Conservation (phyloP, 2,113 vertebrate genomes). For the Alligator mississippiensis region DNA sequence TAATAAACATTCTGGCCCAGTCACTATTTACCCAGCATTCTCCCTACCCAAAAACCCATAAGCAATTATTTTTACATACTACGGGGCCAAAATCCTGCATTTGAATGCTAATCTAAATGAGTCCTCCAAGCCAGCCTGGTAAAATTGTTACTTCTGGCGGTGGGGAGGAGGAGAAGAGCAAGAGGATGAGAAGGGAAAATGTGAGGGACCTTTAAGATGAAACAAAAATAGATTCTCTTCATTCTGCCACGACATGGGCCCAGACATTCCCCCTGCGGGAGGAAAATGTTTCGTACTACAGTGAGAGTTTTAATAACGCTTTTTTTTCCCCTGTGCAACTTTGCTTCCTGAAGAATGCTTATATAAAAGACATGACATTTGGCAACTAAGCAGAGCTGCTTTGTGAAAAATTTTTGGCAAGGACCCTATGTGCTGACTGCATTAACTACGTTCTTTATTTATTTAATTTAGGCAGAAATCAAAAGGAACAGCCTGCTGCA, state of each 20-base stretch:
- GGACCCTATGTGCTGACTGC: conserved; percentile 47
- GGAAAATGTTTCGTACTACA: conserved; percentile 53
- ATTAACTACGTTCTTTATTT: conserved; percentile 40
- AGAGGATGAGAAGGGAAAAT: not conserved
- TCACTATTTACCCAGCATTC: conserved; percentile 28
- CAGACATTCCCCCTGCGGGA: conserved; percentile 53
- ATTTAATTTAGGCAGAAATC: conserved; percentile 46
- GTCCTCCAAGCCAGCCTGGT: not conserved
- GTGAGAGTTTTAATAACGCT: conserved; percentile 53
- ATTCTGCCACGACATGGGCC: conserved; percentile 34
- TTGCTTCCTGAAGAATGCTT: conserved; percentile 69
- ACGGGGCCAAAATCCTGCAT: conserved; percentile 9
- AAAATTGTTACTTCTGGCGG: conserved; percentile 17
- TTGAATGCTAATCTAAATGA: conserved; percentile 31
- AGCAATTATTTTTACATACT: conserved; percentile 7
- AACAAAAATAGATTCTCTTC: conserved; percentile 57
- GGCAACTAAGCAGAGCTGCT: conserved; percentile 60
- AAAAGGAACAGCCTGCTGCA: conserved; percentile 1
- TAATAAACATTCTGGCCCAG: conserved; percentile 39
- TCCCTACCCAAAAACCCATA: conserved; percentile 41
- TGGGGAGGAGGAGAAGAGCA: no score
- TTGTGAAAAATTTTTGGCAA: conserved; percentile 73
- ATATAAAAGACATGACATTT: conserved; percentile 71
- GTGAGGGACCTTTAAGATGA: conserved; percentile 44
- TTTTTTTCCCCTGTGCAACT: not conserved